These are phyloP conservation scores for Lanius collurio DNA, from an alignment of 2,113 vertebrate species.

Conservation along the genomic window DNA sequence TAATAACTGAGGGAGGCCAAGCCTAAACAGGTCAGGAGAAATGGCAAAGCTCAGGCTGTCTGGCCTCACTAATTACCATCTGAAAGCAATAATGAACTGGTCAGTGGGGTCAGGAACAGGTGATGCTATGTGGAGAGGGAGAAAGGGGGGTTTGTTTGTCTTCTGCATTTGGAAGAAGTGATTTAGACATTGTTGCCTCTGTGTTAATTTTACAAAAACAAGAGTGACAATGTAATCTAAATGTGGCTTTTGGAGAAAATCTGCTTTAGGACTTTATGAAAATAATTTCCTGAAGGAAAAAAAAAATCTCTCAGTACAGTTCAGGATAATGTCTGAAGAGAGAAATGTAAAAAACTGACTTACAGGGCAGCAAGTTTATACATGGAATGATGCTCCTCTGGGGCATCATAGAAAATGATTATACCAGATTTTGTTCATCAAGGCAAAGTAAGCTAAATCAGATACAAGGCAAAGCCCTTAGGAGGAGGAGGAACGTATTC, in stretches of 20 bases:
- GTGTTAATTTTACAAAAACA: neutral
- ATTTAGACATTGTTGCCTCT: neutral
- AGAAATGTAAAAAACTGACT: slow-evolving; percentile 30
- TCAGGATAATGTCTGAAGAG: neutral
- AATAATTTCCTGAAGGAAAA: slow-evolving; percentile 45
- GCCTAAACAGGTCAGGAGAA: slow-evolving; percentile 14
- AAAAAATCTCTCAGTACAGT: neutral
- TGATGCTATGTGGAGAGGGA: neutral
- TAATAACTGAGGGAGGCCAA: slow-evolving; percentile 12
- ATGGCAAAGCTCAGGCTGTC: slow-evolving; percentile 53
- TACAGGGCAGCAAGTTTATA: slow-evolving; percentile 10
- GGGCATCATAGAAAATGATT: slow-evolving; percentile 46
- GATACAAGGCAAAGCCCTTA: slow-evolving; percentile 48
- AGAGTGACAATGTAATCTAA: neutral
- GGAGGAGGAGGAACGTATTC: slow-evolving; percentile 26
- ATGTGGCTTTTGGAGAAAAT: slow-evolving; percentile 23
- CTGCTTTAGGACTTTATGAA: neutral
- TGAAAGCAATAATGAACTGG: slow-evolving; percentile 62
- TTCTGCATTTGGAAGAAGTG: neutral
- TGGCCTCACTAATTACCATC: slow-evolving; percentile 55
- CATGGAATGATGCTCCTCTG: slow-evolving; percentile 39
- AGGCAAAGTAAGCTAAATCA: slow-evolving; percentile 60
- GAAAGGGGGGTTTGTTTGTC: neutral
- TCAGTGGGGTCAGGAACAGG: slow-evolving; percentile 55
- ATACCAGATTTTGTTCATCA: slow-evolving; percentile 59